phyloP scores from a whole-genome alignment of 1,140 invertebrate species.

The Leptinotarsa lineolata region DNA sequence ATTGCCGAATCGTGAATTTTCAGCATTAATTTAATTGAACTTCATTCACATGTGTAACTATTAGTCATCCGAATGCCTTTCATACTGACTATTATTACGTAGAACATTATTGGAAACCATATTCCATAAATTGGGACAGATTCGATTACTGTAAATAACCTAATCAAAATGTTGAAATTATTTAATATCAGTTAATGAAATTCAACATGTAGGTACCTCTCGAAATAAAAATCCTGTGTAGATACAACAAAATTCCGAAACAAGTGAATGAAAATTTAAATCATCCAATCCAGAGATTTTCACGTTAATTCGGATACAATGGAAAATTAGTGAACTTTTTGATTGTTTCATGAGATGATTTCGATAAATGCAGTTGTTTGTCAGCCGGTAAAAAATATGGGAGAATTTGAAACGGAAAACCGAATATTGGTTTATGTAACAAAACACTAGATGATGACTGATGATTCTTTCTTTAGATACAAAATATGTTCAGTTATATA shows the following conservation, averaged over 20 bases:
- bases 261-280: conserved; percentile 21
- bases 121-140: not conserved
- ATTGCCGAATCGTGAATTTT: too few relatives aligned
- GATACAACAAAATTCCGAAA: conserved; percentile 11
- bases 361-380: not conserved
- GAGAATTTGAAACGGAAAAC: too few relatives aligned
- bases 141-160: conserved; percentile 11
- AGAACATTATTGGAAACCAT: too few relatives aligned
- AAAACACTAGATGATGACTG: too few relatives aligned
- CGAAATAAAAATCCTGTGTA: not conserved
- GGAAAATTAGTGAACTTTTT: conserved; percentile 1
- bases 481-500: too few relatives aligned
- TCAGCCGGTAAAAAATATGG: not conserved
- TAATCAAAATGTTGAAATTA: conserved; percentile 13
- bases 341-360: conserved; percentile 4
- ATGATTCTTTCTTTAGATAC: too few relatives aligned
- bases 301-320: conserved; percentile 7
- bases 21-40: too few relatives aligned
- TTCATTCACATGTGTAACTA: too few relatives aligned
- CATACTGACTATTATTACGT: too few relatives aligned
- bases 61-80: too few relatives aligned
- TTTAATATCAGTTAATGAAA: conserved; percentile 9
- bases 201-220: not conserved
- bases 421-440: too few relatives aligned
- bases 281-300: conserved; percentile 18